Evolutionary conservation across 2,797 vertebrate species (phyloP), one percentile per base, ranked within the genome.

Genomic region (Bryconaethiops microstoma): DNA sequence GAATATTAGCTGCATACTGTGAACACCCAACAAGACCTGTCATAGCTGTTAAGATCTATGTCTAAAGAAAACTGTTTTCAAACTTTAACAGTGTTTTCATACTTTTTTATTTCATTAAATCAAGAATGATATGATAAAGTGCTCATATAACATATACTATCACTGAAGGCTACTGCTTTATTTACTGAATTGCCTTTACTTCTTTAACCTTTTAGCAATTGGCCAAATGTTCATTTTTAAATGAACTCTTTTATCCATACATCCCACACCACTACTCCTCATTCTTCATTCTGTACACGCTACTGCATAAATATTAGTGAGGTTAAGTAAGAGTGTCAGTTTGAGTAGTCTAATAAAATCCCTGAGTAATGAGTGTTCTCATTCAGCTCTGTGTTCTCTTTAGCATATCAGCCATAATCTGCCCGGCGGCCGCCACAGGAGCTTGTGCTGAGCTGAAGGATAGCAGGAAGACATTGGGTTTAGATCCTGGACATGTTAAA

Each of bases 291-390:
- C 8, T 8, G 4, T 5, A 19, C 13, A 17, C 7, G 17, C 35
- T 67, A 67, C 8, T 19, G 14, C 16, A 19, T 67, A 67, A 67
- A 67, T 19, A 42, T 19, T 40, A 67, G 64, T 67, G 64, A 76
- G 19, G 55, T 50, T 71, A 54, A 50, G 13, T 13, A 62, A 19
- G 75, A 71, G 48, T 64, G 59, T 55, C 75, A 76, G 10, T 74
- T 76, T 71, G 73, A 76, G 67, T 67, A 52, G 67, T 60, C 65
- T 59, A 83, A 65, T 76, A 69, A 76, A 77, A 73, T n/a, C 60
- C 50, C 79, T 79, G 79, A 63, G 29, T 42, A 81, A 81, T 81
- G 76, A 29, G 50, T 17, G 16, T 74, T 80, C 19, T 77, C 40
- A 62, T 69, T 76, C 50, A 29, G 74, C 23, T 64, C 17, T 70